Percentiles rank a stretch among this genome's conserved stretches.
phyloP scores from a whole-genome alignment of 2,113 vertebrate species.

The Corythornis vintsioides region DNA sequence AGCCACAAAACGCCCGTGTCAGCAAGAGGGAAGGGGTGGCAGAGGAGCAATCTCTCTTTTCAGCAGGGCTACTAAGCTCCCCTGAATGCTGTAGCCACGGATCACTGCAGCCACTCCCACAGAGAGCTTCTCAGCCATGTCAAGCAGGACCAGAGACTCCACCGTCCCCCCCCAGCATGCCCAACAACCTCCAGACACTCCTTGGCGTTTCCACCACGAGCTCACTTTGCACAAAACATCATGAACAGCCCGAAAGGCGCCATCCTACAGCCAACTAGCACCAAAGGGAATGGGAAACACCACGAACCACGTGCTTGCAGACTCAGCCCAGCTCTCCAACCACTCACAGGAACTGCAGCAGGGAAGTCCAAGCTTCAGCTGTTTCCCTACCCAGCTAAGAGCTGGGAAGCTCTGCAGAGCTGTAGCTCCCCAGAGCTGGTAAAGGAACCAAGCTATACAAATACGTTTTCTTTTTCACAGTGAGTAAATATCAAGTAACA shows the following conservation, averaged over 20 bases:
- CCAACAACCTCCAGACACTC: not conserved
- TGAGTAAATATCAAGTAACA: not conserved
- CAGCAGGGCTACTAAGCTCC: not conserved
- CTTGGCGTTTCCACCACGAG: not conserved
- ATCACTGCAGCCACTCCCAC: fast-evolving
- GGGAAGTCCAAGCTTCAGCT: not conserved
- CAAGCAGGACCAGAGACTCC: not conserved
- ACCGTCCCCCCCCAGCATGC: not conserved
- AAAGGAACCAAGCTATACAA: not conserved
- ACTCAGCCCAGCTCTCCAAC: not conserved
- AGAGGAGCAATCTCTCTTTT: not conserved
- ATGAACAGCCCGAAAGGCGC: not conserved
- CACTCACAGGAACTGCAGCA: not conserved
- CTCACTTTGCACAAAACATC: not conserved
- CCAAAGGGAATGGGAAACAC: not conserved
- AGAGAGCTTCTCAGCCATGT: not conserved
- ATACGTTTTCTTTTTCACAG: not conserved
- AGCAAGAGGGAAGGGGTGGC: not conserved
- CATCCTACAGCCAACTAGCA: not conserved
- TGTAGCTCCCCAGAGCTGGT: not conserved
- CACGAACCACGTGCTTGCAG: not conserved
- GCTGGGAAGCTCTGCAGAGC: not conserved
- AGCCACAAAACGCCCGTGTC: not conserved
- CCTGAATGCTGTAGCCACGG: fast-evolving
- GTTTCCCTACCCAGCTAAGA: not conserved